Percentiles rank a stretch among this genome's conserved stretches.
phyloP scores from a whole-genome alignment of 2,113 vertebrate genomes.

The Eonycteris spelaea region DNA sequence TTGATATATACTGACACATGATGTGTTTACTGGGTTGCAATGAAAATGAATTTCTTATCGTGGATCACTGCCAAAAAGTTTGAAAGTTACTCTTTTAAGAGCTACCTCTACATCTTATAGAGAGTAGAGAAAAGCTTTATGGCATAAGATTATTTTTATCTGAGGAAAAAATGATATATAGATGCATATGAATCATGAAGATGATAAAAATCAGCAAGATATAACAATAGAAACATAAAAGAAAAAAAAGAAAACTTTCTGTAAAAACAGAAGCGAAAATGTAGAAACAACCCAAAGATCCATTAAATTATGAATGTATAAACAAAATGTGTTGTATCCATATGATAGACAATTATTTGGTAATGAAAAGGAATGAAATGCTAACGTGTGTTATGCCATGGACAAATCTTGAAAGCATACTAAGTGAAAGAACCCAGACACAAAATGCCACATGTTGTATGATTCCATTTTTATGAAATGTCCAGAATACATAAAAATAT shows the following conservation, averaged over 20 bases:
- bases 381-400: neutral
- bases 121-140: neutral
- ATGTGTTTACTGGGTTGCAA: neutral
- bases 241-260: neutral
- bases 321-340: neutral
- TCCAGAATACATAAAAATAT: neutral
- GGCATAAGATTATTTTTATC: conserved; percentile 13
- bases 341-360: neutral
- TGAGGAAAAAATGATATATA: conserved; percentile 24
- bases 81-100: neutral
- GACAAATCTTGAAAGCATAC: neutral
- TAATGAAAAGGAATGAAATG: neutral
- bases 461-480: neutral
- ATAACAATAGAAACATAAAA: neutral
- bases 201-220: neutral
- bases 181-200: neutral
- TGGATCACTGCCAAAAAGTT: neutral
- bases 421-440: neutral
- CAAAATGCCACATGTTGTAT: neutral
- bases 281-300: neutral
- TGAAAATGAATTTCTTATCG: neutral
- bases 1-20: neutral
- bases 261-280: neutral
- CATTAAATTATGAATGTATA: neutral
- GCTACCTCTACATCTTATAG: neutral